Evolutionary conservation across 2,888 invertebrate genomes (phyloP).

Genomic region (Hypena proboscidalis): DNA sequence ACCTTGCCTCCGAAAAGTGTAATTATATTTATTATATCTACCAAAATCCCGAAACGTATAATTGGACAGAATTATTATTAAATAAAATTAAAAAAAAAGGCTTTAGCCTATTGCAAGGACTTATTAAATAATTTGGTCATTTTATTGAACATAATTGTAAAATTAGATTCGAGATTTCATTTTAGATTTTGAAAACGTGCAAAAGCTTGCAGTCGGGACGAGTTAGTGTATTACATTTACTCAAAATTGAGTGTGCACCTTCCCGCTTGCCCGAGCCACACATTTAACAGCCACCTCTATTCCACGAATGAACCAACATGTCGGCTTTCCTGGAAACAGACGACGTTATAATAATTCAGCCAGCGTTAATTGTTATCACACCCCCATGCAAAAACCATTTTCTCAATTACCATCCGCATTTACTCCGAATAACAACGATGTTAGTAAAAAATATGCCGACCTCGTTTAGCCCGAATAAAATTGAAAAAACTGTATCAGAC

Average conservation of each 20-base stretch:
- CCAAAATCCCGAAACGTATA: not conserved
- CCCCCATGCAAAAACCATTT: conserved; percentile 7
- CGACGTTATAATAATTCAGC: conserved; percentile 10
- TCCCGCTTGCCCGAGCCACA: too few species aligned
- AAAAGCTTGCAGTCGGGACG: too few species aligned
- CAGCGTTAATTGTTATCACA: conserved; percentile 4
- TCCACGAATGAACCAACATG: conserved; percentile 6
- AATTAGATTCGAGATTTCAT: too few species aligned
- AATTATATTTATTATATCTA: not conserved
- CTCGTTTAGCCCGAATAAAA: conserved; percentile 42
- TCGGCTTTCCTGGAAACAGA: not conserved
- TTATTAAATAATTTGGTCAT: too few species aligned
- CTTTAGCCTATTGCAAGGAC: too few species aligned
- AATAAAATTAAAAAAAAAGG: not conserved
- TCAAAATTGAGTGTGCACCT: too few species aligned
- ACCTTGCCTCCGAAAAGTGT: not conserved
- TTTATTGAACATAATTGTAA: too few species aligned
- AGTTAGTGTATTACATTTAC: too few species aligned
- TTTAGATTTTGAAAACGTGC: too few species aligned
- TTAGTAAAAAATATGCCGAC: conserved; percentile 35
- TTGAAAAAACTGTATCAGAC: conserved; percentile 1
- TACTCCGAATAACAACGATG: conserved; percentile 3
- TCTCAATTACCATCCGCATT: conserved; percentile 2
- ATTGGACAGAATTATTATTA: not conserved
- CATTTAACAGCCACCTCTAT: too few species aligned